Conservation (phyloP, 2,888 invertebrate genomes). For the Lasioglossum oenotherae region DNA sequence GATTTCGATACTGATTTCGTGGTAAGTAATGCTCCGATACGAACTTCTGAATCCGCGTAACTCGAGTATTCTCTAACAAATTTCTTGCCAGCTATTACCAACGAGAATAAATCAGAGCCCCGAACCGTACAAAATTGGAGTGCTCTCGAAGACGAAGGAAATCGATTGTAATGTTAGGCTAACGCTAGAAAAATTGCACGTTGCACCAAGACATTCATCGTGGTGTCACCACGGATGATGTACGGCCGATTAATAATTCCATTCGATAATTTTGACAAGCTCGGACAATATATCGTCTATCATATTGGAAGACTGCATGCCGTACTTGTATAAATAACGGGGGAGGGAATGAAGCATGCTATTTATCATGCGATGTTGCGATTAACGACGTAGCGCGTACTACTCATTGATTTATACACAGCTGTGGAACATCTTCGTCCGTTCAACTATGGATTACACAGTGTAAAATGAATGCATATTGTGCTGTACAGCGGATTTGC, state of each 20-base stretch:
- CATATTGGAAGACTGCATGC: slow-evolving; percentile 51
- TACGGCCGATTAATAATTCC: slow-evolving; percentile 67
- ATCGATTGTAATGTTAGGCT: not conserved
- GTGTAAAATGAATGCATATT: slow-evolving; percentile 2
- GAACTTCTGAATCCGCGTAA: slow-evolving; percentile 3
- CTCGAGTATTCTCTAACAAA: not conserved
- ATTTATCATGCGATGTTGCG: slow-evolving; percentile 63
- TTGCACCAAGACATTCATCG: slow-evolving; percentile 31
- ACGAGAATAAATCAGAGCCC: not conserved
- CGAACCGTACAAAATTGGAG: not conserved
- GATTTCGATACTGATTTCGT: not conserved
- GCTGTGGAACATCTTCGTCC: slow-evolving; percentile 32
- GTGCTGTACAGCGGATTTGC: not conserved
- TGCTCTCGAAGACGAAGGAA: not conserved
- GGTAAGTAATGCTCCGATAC: slow-evolving; percentile 2
- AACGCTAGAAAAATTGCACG: slow-evolving; percentile 8
- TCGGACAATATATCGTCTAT: slow-evolving; percentile 57
- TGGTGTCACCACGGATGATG: slow-evolving; percentile 9
- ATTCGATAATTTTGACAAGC: slow-evolving; percentile 72
- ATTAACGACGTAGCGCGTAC: slow-evolving; percentile 54
- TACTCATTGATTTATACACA: slow-evolving; percentile 49
- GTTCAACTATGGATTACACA: slow-evolving; percentile 3
- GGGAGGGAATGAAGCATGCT: slow-evolving; percentile 47
- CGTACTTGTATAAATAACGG: slow-evolving; percentile 61
- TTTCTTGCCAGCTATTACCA: not conserved